Evolutionary conservation across 2,113 vertebrate genomes (phyloP).

Genomic region (Oxyruncus cristatus): DNA sequence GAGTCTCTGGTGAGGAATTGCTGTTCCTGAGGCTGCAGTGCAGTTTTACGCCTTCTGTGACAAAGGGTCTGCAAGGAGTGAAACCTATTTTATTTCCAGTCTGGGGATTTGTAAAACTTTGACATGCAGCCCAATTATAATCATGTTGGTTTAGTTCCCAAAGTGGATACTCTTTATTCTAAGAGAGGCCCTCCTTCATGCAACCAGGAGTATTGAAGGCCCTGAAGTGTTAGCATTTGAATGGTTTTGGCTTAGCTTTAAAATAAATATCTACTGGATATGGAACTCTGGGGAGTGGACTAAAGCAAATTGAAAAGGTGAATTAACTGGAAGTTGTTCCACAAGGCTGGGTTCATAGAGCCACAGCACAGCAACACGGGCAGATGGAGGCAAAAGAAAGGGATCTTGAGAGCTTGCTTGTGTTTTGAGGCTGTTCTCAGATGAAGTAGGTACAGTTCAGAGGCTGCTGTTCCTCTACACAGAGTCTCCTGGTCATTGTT

Average conservation of each 20-base stretch:
- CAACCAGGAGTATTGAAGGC: not conserved
- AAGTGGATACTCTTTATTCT: not conserved
- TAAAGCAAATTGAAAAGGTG: not conserved
- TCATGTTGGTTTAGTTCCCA: not conserved
- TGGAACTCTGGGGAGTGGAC: not conserved
- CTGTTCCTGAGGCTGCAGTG: not conserved
- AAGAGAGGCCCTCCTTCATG: not conserved
- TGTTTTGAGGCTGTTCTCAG: not conserved
- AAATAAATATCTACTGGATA: not conserved
- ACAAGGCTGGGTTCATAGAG: not conserved
- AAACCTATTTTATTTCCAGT: not conserved
- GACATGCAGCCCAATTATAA: not conserved
- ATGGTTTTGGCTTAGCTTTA: slow-evolving; percentile 31
- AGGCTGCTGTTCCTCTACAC: not conserved
- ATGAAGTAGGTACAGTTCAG: not conserved
- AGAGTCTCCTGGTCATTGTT: rapidly evolving
- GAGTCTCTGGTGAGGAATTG: not conserved
- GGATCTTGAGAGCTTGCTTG: not conserved
- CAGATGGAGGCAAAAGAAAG: not conserved
- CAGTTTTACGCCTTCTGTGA: not conserved
- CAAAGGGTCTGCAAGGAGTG: not conserved
- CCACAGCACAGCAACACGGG: not conserved
- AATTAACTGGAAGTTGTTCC: not conserved
- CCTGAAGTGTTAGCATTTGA: not conserved
- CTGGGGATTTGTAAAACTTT: not conserved